Conservation (phyloP, 2,888 invertebrate genomes). For the Ormyrus thymus region DNA sequence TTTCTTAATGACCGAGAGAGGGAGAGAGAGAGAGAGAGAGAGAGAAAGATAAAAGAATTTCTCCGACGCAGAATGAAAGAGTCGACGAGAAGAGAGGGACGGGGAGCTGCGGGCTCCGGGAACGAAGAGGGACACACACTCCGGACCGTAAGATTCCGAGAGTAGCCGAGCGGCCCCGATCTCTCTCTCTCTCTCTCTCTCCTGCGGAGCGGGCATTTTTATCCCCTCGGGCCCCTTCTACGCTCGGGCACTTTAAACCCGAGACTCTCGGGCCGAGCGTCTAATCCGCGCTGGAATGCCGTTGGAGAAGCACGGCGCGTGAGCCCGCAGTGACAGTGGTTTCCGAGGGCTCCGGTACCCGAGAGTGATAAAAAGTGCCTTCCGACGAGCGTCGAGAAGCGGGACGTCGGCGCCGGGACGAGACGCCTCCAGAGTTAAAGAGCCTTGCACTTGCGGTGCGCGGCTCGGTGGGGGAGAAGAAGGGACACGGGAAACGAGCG, state of each 20-base stretch:
- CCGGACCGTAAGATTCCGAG: conserved; percentile 38
- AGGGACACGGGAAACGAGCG: not conserved
- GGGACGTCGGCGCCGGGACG: too few relatives aligned
- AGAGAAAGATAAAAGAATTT: conserved; percentile 44
- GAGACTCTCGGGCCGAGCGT: too few relatives aligned
- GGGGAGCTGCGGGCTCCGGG: not conserved
- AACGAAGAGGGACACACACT: not conserved
- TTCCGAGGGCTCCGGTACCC: too few relatives aligned
- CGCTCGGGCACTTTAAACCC: not conserved
- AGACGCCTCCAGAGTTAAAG: conserved; percentile 6
- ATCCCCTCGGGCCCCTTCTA: conserved; percentile 13
- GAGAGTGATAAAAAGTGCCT: too few relatives aligned
- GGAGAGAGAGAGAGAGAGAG: not conserved
- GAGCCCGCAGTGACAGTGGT: too few relatives aligned
- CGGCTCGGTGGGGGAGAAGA: not conserved
- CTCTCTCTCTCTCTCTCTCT: conserved; percentile 12
- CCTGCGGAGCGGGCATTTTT: not conserved
- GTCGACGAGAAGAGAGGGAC: not conserved
- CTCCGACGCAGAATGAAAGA: conserved; percentile 19
- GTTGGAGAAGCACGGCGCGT: too few relatives aligned
- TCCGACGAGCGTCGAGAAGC: too few relatives aligned
- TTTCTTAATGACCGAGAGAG: conserved; percentile 33
- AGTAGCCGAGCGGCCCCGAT: conserved; percentile 41
- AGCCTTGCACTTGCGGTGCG: conserved; percentile 17
- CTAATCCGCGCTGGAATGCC: too few relatives aligned